Conservation (phyloP, 2,888 invertebrate genomes). For the Parelbella ahira region DNA sequence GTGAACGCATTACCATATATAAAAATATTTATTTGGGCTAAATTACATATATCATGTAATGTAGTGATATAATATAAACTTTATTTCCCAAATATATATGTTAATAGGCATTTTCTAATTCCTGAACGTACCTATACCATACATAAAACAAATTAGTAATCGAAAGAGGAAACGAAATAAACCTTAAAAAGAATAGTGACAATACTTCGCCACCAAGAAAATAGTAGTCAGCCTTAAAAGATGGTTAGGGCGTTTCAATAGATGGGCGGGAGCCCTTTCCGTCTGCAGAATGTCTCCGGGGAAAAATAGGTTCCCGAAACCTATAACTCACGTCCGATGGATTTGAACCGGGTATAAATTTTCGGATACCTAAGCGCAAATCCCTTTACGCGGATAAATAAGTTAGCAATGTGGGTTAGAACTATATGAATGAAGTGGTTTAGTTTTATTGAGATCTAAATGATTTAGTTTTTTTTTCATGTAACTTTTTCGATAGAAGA, state of each 20-base stretch:
- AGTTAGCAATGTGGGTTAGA: slow-evolving; percentile 6
- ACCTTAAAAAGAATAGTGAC: background rate
- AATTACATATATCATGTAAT: too few species aligned
- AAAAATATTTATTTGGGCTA: too few species aligned
- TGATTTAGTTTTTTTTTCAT: too few species aligned
- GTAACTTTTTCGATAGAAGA: too few species aligned
- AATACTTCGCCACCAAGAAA: slow-evolving; percentile 7
- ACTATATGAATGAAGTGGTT: too few species aligned
- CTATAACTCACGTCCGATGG: slow-evolving; percentile 25
- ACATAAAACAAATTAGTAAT: too few species aligned
- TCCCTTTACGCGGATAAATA: slow-evolving; percentile 13
- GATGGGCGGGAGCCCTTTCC: slow-evolving; percentile 21
- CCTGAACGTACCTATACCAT: too few species aligned
- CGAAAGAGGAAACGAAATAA: slow-evolving; percentile 1
- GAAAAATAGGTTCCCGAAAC: slow-evolving; percentile 23
- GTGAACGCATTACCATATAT: too few species aligned
- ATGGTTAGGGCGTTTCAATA: slow-evolving; percentile 23
- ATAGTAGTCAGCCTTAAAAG: slow-evolving; percentile 15
- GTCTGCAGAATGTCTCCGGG: slow-evolving; percentile 21
- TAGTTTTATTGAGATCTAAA: too few species aligned
- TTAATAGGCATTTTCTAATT: too few species aligned
- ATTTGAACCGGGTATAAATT: slow-evolving; percentile 26
- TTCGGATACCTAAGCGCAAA: slow-evolving; percentile 19
- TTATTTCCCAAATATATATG: too few species aligned
- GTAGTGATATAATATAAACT: too few species aligned